phyloP scores from a whole-genome alignment of 1,140 invertebrate genomes.

The Neuroterus valhalla region DNA sequence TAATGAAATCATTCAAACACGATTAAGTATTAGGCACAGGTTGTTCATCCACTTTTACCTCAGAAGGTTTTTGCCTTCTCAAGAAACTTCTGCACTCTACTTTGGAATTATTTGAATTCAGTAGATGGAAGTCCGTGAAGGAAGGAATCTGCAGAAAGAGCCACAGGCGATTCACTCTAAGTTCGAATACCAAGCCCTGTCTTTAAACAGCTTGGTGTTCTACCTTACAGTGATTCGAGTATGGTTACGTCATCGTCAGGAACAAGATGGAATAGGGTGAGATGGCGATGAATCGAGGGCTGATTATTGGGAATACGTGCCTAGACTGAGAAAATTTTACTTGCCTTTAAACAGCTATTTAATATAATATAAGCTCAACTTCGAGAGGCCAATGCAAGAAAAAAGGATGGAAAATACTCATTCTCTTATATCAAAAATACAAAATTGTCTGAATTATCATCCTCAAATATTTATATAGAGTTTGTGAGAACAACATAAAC shows the following conservation, averaged over 20 bases:
- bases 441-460: no score
- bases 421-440: no score
- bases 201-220: slow-evolving; percentile 87
- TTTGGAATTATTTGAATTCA: background rate
- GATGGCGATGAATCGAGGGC: background rate
- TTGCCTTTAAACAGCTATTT: background rate
- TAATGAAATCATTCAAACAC: background rate
- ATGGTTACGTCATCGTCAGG: slow-evolving; percentile 59
- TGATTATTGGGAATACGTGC: slow-evolving; percentile 6
- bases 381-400: no score
- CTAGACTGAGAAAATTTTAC: background rate
- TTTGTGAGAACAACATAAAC: no score
- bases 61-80: background rate
- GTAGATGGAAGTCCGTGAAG: slow-evolving; percentile 17
- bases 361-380: background rate
- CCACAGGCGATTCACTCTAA: slow-evolving; percentile 83
- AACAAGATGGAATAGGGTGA: slow-evolving; percentile 11
- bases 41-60: slow-evolving; percentile 52
- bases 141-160: slow-evolving; percentile 47
- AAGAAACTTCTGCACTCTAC: background rate
- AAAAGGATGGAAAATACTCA: no score
- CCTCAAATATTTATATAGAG: no score
- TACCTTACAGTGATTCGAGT: slow-evolving; percentile 90
- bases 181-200: slow-evolving; percentile 90
- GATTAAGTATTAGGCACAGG: slow-evolving; percentile 53